Conservation (phyloP, 1,140 invertebrate species). For the Macrobrachium nipponense region DNA sequence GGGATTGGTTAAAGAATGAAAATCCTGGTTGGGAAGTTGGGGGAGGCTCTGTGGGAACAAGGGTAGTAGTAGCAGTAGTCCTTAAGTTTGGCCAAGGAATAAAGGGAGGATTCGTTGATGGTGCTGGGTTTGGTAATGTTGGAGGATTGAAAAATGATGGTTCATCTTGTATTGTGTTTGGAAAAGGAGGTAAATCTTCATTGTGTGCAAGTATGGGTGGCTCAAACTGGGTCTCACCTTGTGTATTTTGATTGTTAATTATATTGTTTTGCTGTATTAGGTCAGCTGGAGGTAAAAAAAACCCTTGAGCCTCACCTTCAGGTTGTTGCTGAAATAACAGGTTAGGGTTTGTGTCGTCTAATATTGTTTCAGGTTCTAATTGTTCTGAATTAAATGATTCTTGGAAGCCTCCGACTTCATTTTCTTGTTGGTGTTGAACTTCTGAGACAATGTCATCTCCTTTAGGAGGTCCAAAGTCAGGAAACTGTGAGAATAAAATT, state of each 20-base stretch:
- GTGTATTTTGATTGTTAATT: too few relatives aligned
- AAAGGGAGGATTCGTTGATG: not conserved
- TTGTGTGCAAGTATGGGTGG: too few relatives aligned
- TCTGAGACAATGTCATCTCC: constrained; percentile 27
- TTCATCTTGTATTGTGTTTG: not conserved
- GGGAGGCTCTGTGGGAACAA: not conserved
- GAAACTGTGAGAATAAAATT: not conserved
- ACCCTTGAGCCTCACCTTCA: too few relatives aligned
- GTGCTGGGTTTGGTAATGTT: not conserved
- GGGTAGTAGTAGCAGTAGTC: not conserved
- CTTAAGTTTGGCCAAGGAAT: constrained; percentile 40
- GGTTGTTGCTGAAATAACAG: too few relatives aligned
- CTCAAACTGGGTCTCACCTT: too few relatives aligned
- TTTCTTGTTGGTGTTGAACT: too few relatives aligned
- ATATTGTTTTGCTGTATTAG: too few relatives aligned
- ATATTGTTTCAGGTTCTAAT: too few relatives aligned
- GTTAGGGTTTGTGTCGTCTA: too few relatives aligned
- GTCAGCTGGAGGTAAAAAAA: too few relatives aligned
- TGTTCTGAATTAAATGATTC: too few relatives aligned
- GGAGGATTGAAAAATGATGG: not conserved
- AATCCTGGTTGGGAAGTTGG: not conserved
- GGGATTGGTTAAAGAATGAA: not conserved
- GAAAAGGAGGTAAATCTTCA: not conserved
- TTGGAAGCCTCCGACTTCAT: too few relatives aligned
- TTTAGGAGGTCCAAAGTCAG: constrained; percentile 50